Percentiles rank a stretch among this genome's conserved stretches.
These are phyloP conservation scores for Callospermophilus lateralis DNA, from an alignment of 2,113 vertebrate genomes.

Conservation along the genomic window DNA sequence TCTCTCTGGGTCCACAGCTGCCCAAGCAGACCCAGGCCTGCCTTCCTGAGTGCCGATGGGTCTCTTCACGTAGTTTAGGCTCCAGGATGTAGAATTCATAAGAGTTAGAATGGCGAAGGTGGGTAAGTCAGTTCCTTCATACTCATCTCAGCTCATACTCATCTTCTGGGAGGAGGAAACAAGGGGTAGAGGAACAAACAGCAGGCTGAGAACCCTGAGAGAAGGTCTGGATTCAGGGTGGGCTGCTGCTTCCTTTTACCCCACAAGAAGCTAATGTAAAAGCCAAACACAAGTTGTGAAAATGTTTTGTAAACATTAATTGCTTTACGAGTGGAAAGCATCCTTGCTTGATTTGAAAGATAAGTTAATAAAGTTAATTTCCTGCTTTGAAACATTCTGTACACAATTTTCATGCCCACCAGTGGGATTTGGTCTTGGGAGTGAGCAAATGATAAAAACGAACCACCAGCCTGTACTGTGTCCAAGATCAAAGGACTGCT, in stretches of 20 bases:
- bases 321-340: background rate
- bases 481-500: background rate
- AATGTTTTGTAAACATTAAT: background rate
- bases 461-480: background rate
- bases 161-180: background rate
- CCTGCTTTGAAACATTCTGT: slow-evolving; percentile 38
- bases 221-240: background rate
- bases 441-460: slow-evolving; percentile 38
- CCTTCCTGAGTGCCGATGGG: background rate
- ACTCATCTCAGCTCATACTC: background rate
- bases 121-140: background rate
- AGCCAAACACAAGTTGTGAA: background rate
- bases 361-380: background rate
- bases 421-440: slow-evolving; percentile 38
- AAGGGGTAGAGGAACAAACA: background rate
- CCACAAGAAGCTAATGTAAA: background rate
- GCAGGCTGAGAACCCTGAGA: background rate
- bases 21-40: background rate
- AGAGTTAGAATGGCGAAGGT: background rate
- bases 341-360: background rate
- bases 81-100: background rate
- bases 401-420: background rate
- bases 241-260: background rate
- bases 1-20: background rate
- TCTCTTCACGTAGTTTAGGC: background rate